A percentile compares a stretch with the other conserved stretches of the same genome.
Evolutionary conservation across 1,140 invertebrate genomes (phyloP).

Genomic region (Scaptomyza montana): DNA sequence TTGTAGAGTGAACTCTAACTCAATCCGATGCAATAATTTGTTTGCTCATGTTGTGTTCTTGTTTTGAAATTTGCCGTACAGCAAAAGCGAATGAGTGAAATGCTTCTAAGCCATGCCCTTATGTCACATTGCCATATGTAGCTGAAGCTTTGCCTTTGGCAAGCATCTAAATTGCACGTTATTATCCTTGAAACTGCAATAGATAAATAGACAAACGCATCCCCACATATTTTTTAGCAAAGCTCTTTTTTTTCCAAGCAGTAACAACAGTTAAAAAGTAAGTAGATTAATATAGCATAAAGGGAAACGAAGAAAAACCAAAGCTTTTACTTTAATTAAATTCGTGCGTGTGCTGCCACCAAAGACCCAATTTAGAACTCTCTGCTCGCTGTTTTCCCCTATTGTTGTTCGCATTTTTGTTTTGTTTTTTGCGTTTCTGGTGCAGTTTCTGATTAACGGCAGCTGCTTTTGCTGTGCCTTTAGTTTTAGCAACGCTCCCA

Average conservation of each 20-base stretch:
- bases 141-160: slow-evolving; percentile 10
- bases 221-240: slow-evolving; percentile 45
- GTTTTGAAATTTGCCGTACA: neutral
- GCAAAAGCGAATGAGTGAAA: slow-evolving; percentile 33
- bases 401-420: slow-evolving; percentile 17
- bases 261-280: slow-evolving; percentile 4
- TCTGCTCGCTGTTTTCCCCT: slow-evolving; percentile 46
- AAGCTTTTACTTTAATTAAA: slow-evolving; percentile 82
- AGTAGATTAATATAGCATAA: slow-evolving; percentile 8
- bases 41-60: neutral
- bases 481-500: neutral
- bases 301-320: slow-evolving; percentile 51
- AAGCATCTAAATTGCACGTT: slow-evolving; percentile 75
- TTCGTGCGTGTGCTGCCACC: slow-evolving; percentile 66
- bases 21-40: neutral
- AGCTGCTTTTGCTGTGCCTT: slow-evolving; percentile 29
- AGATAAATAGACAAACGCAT: slow-evolving; percentile 43
- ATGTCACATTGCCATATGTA: slow-evolving; percentile 7
- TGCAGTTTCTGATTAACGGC: slow-evolving; percentile 69
- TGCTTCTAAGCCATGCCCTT: slow-evolving; percentile 17
- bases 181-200: slow-evolving; percentile 60
- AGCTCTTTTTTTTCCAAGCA: slow-evolving; percentile 32
- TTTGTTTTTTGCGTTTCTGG: slow-evolving; percentile 20
- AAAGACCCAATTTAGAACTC: slow-evolving; percentile 70
- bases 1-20: neutral